Base-by-base conservation (phyloP, 2,797 vertebrate genomes). In the Acanthiza pusilla region DNA sequence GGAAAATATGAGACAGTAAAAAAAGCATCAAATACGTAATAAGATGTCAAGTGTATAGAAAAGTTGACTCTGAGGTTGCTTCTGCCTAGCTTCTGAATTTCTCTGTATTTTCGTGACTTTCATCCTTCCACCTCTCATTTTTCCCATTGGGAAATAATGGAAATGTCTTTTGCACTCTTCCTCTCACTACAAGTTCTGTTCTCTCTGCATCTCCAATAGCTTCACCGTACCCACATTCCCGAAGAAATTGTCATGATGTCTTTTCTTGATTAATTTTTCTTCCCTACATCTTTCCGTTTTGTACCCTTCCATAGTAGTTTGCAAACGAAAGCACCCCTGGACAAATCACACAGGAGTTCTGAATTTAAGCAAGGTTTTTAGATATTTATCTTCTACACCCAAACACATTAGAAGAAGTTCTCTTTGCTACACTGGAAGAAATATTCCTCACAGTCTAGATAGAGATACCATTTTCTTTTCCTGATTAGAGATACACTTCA, bases 1-100 rank as follows among this genome's bases (percentile, higher is more conserved):
- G 92, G 85, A 96, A 95, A 95, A 93, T 78, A 48, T 84, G 82
- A 91, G 40, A 81, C 40, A 66, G 47, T 50, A 75, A 71, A 48
- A 77, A 53, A 73, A 38, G 2, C 22, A 43, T 83, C 26, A 50
- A 77, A 75, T 55, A 62, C 0, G 29, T 88, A 91, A 77, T 22
- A 75, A 94, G 85, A 63, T 81, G 48, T 84, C 76, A 81, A 78
- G 15, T 38, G 61, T 7, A 0, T 62, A 88, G 83, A 78, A 77
- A 66, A 88, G 7, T 11, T 53, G 23, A 80, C 22, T 83, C 9
- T 72, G 43, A 75, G 32, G 14, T 47, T 30, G 11, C 50, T 68
- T 67, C 34, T 61, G 16, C 25, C 58, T 65, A 85, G 21, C 14
- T 19, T 29, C 23, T 61, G 27, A 65, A 11, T 89, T 89, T 88